A percentile compares a stretch with the other conserved stretches of the same genome.
Conservation (phyloP, 1,140 invertebrate genomes). For the Drosophila guanche region DNA sequence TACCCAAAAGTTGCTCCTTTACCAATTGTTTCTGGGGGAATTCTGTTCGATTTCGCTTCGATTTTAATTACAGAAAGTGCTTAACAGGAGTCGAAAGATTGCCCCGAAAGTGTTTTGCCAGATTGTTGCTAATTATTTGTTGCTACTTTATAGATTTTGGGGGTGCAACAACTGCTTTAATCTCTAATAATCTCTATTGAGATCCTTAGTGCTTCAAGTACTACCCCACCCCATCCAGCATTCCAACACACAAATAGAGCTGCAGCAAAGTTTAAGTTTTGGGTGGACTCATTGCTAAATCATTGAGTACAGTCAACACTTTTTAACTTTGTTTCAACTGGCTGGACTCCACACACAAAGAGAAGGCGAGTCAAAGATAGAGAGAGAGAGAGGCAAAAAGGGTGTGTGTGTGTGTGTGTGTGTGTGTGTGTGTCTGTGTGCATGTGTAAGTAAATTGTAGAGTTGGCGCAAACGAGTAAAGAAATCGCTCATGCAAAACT, state of each 20-base stretch:
- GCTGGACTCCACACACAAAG: constrained; percentile 23
- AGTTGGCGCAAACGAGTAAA: constrained; percentile 81
- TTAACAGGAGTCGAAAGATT: constrained; percentile 22
- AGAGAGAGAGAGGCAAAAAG: neutral
- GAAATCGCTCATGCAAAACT: constrained; percentile 81
- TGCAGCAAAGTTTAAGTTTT: constrained; percentile 23
- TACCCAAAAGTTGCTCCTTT: too few relatives aligned
- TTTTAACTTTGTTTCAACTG: constrained; percentile 56
- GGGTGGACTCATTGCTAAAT: constrained; percentile 50
- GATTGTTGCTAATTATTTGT: constrained; percentile 33
- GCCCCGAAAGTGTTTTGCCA: constrained; percentile 5
- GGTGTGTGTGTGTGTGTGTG: neutral
- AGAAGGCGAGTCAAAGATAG: neutral
- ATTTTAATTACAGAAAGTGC: constrained; percentile 43
- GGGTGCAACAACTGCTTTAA: neutral
- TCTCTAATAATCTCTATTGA: too few relatives aligned
- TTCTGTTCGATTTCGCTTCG: constrained; percentile 21
- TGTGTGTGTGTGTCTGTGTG: neutral
- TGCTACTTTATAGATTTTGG: neutral
- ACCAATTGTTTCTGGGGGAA: neutral
- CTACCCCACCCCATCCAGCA: too few relatives aligned
- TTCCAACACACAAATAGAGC: constrained; percentile 10
- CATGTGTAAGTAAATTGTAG: constrained; percentile 69
- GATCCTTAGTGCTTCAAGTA: too few relatives aligned
- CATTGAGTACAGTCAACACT: constrained; percentile 40